Base-by-base conservation (phyloP, 2,113 vertebrate species). In the Ammospiza nelsoni region DNA sequence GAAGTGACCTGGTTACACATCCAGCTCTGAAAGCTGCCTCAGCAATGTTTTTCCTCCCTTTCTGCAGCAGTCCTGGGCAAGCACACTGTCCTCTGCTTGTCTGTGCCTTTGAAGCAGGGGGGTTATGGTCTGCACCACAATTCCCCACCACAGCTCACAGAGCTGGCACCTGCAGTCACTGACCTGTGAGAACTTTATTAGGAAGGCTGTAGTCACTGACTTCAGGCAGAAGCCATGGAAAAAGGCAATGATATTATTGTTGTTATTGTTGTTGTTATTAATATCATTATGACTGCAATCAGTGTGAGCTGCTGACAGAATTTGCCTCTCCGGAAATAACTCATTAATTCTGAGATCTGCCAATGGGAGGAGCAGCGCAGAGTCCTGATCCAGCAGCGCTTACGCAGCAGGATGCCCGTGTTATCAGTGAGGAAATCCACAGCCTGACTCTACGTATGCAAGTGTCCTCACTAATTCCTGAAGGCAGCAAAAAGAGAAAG, bases 361-460 rank as follows among this genome's bases (percentile, higher is more conserved):
- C 89, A 67, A 59, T 3, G 16, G 90, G 92, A 95, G 94, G 94
- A 94, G 92, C 73, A 29, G 27, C 93, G 77, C 74, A 61, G 71
- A 89, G 82, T 82, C 67, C 51, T 74, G 92, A 91, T 92, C 86
- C 27, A 0, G 72, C 90, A 63, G 75, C 62, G 54, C 81, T 97
- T 96, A 97, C 93, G 95, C 92, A 97, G 96, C 95, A 97, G 93
- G 94, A 97, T 97, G 93, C 93, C 91, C 55, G 2, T 92, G 95
- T 97, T 97, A 96, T 97, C 96, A 89, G 52, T 44, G 89, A 97
- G 96, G 97, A 97, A 97, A 96, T 96, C 93, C 96, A 95, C 7
- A 12, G 57, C 62, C 84, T 92, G 58, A 6, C 81, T 94, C 83
- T 86, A 27, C 21, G 24, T 92, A 69, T 18, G 15, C 79, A 89